Base-by-base conservation (phyloP, 2,113 vertebrate species). In the Lichenostomus cassidix region DNA sequence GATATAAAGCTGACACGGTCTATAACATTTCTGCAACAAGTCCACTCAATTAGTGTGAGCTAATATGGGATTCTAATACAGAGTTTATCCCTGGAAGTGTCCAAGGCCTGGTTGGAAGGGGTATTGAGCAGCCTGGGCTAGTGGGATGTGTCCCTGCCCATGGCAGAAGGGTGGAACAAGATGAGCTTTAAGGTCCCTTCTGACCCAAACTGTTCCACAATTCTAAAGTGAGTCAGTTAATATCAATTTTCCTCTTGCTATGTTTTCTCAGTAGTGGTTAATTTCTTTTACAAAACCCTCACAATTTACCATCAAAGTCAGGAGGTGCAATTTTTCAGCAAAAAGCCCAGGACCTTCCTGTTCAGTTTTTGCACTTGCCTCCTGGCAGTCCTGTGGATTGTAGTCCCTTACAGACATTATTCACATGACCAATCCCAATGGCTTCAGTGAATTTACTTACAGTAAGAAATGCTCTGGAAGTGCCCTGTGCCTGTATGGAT, bases 371-470 rank as follows among this genome's bases (percentile, higher is more conserved):
- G 27, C 46, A 16, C 25, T 83, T 75, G 8, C 41, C 64, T 65
- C 33, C 33, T 87, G 82, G 75, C 58, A 62, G 14, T 24, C 28
- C 25, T 1, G 0, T 17, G 35, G 22, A 12, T 24, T 81, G 29
- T 31, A 18, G 12, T 33, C 21, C 29, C 19, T 46, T 41, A 11
- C 5, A 80, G 55, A 17, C 6, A 3, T 69, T 53, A 35, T n/a
- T 87, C 29, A 31, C n/a, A 29, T 52, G 46, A 49, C 15, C 25
- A 53, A 29, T 46, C 22, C 14, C 31, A 12, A 7, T 18, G 49
- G 4, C 23, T 81, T 64, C 52, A 64, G 0, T n/a, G 14, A n/a
- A 52, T 47, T n/a, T 55, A 15, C 2, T 65, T 29, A 2, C 1
- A 37, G 37, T n/a, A 33, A 64, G 47, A 33, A 83, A 68, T 5